Evolutionary conservation across 2,797 vertebrate genomes (phyloP).

Genomic region (Rhinophrynus dorsalis): DNA sequence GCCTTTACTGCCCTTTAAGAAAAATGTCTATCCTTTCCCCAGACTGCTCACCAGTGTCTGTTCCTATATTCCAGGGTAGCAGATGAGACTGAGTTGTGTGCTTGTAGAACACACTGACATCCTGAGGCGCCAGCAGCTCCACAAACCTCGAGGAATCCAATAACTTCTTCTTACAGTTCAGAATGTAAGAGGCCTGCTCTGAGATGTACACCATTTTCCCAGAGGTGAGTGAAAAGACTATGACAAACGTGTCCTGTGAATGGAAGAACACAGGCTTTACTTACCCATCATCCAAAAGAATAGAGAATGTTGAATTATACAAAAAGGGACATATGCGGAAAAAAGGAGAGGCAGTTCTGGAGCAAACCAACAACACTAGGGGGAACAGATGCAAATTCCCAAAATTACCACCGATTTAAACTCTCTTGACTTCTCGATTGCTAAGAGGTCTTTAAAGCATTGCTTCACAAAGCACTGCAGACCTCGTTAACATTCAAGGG

Average conservation of each 20-base stretch:
- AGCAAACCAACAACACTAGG: too few relatives aligned
- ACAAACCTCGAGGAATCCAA: constrained; percentile 81
- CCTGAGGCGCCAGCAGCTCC: constrained; percentile 85
- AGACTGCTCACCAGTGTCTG: constrained; percentile 68
- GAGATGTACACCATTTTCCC: constrained; percentile 80
- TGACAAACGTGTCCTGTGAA: constrained; percentile 81
- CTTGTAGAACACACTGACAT: constrained; percentile 82
- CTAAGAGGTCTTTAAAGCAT: too few relatives aligned
- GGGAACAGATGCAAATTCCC: too few relatives aligned
- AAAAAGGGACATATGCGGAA: too few relatives aligned
- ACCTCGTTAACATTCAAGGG: too few relatives aligned
- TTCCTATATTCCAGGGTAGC: constrained; percentile 78
- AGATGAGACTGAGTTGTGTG: constrained; percentile 80
- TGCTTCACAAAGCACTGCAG: too few relatives aligned
- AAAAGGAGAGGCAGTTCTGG: too few relatives aligned
- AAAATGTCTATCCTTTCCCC: not conserved
- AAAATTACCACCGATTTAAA: too few relatives aligned
- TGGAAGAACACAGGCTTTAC: not conserved
- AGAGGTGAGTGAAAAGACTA: constrained; percentile 83
- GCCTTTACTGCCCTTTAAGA: too few relatives aligned
- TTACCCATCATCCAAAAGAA: too few relatives aligned
- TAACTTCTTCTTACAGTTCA: constrained; percentile 80
- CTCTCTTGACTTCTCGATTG: too few relatives aligned
- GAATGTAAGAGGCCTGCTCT: constrained; percentile 80
- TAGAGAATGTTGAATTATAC: too few relatives aligned